These are phyloP conservation scores for Sapayoa aenigma DNA, from an alignment of 2,113 vertebrate species.

Conservation along the genomic window DNA sequence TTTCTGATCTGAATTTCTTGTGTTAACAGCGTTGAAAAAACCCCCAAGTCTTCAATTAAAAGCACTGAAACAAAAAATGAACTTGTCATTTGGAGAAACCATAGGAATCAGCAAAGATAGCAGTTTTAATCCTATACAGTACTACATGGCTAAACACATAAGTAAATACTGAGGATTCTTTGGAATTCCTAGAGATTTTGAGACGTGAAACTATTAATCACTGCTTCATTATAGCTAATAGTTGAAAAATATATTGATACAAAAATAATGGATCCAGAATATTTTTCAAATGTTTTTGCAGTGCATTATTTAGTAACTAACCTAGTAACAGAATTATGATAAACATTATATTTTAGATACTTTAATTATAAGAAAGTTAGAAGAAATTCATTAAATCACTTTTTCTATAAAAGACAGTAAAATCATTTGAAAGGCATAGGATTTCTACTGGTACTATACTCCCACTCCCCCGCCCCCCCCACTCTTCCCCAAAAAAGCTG, in stretches of 20 bases:
- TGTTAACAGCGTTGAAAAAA: background rate
- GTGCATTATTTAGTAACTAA: background rate
- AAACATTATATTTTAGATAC: background rate
- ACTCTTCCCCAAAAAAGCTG: background rate
- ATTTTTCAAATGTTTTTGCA: background rate
- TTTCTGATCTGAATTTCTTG: background rate
- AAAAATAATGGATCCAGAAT: background rate
- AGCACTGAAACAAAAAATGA: background rate
- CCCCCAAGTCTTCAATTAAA: background rate
- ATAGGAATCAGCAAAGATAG: background rate
- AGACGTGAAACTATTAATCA: background rate
- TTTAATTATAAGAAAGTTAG: background rate
- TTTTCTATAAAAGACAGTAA: background rate
- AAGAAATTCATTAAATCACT: background rate
- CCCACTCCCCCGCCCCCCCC: fast-evolving
- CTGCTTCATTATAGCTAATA: background rate
- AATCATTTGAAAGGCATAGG: background rate
- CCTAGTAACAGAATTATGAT: background rate
- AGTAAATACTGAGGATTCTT: background rate
- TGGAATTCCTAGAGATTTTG: background rate
- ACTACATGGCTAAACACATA: background rate
- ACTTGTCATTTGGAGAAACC: background rate
- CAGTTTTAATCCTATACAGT: background rate
- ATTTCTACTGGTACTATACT: background rate
- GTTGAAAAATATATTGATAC: background rate